Base-by-base conservation (phyloP, 2,888 invertebrate genomes). In the Dendrolimus pini region DNA sequence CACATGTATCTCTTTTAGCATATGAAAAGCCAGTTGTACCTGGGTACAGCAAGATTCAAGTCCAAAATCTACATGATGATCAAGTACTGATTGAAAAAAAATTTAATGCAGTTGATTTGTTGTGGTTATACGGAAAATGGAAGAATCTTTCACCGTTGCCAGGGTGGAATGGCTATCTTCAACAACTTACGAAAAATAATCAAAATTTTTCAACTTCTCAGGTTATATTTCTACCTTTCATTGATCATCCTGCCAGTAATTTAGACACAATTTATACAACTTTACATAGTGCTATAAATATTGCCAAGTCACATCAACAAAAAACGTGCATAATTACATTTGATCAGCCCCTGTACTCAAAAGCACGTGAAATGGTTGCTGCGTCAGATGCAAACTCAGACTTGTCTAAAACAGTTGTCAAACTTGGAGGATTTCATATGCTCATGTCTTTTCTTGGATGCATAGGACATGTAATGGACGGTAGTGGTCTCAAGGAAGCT, bases 181-280 rank as follows among this genome's bases (percentile, higher is more conserved):
- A 14, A 14, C 14, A 14, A 14, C 14, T 14, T 14, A 14, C 14
- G 14, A 14, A 14, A 14, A 14, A 14, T 14, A 14, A 14, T 14
- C 14, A 14, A 14, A 14, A 14, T 14, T 14, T 14, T 14, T 14
- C 14, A 14, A 14, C 14, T 14, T 68, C 71, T 58, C 58, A 66
- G 55, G 60, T 78, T 61, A 56, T 61, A 54, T 74, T 62, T 66
- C 60, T 76, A 53, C 80, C 74, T 54, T 82, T 80, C 58, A 74
- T 80, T 54, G 64, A 77, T 62, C 64, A 69, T 55, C 74, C 72
- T 55, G 70, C 77, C 41, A 70, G 65, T 61, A 63, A 79, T 59
- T 70, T 62, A 55, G 60, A 70, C 58, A 78, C 74, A 41, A 65
- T 78, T 53, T 68, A 63, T 53, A 75, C 77, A 52, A 60, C 72